phyloP scores from a whole-genome alignment of 2,113 vertebrate species.

The Engraulis encrasicolus region DNA sequence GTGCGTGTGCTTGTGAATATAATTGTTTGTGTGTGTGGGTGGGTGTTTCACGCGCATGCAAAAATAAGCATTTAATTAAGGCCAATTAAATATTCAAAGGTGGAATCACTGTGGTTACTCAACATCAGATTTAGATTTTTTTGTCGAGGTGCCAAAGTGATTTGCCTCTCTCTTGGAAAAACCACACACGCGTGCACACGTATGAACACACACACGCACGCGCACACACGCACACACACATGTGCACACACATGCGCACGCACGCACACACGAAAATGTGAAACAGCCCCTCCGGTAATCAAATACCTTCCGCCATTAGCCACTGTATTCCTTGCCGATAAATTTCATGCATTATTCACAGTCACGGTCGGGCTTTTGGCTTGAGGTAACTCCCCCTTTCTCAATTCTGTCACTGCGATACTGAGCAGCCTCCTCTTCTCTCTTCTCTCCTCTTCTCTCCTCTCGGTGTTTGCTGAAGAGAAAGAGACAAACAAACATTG shows the following conservation, averaged over 20 bases:
- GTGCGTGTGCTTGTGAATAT: too few species aligned
- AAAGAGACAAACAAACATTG: conserved; percentile 6
- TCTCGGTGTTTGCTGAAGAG: background rate
- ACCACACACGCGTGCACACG: background rate
- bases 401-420: background rate
- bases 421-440: background rate
- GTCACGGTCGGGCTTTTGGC: conserved; percentile 2
- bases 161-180: background rate
- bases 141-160: background rate
- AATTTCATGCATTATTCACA: conserved; percentile 11
- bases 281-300: background rate
- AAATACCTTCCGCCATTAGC: conserved; percentile 9
- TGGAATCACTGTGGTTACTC: conserved; percentile 5
- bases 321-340: background rate
- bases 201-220: too few species aligned
- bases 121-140: conserved; percentile 13
- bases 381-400: background rate
- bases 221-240: background rate
- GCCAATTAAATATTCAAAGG: conserved; percentile 14
- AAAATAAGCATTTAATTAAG: conserved; percentile 17
- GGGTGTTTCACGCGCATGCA: too few species aligned
- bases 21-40: background rate
- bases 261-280: background rate
- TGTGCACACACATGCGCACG: background rate
- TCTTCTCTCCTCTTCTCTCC: too few species aligned